Evolutionary conservation across 1,140 invertebrate species (phyloP).

Genomic region (Lepidotrigona ventralis): DNA sequence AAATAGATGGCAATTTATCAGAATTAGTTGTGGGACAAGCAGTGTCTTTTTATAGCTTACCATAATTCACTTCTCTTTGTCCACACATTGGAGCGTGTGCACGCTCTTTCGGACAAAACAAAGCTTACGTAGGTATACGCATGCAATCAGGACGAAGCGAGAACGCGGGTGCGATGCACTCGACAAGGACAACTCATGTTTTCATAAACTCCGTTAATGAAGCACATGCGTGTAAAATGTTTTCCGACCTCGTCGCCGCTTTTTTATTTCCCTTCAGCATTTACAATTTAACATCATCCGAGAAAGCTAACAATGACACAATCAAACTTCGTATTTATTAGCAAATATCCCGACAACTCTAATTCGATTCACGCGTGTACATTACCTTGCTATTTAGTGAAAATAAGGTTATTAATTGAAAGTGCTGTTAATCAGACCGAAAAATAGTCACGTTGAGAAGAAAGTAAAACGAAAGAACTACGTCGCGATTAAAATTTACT

Average conservation of each 20-base stretch:
- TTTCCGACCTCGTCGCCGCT: not conserved
- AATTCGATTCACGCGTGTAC: not conserved
- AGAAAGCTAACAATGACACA: not conserved
- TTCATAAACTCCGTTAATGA: slow-evolving; percentile 66
- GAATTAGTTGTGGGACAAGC: slow-evolving; percentile 2
- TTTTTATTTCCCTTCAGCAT: not conserved
- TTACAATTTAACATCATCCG: not conserved
- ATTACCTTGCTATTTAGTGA: not conserved
- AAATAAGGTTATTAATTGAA: not conserved
- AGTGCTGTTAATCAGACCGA: not conserved
- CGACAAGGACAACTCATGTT: slow-evolving; percentile 65
- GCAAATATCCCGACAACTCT: not conserved
- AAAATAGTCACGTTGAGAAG: not conserved
- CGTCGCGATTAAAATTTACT: not conserved
- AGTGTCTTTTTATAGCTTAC: slow-evolving; percentile 15
- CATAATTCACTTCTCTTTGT: slow-evolving; percentile 28
- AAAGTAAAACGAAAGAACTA: not conserved
- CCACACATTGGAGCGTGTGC: slow-evolving; percentile 12
- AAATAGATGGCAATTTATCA: slow-evolving; percentile 4
- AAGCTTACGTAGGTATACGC: slow-evolving; percentile 42
- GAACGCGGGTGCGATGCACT: slow-evolving; percentile 59
- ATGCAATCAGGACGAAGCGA: slow-evolving; percentile 37
- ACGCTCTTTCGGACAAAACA: slow-evolving; percentile 24
- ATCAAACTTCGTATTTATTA: not conserved
- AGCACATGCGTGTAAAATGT: slow-evolving; percentile 51